Base-by-base conservation (phyloP, 2,113 vertebrate genomes). In the Neodontobutis hainanensis region DNA sequence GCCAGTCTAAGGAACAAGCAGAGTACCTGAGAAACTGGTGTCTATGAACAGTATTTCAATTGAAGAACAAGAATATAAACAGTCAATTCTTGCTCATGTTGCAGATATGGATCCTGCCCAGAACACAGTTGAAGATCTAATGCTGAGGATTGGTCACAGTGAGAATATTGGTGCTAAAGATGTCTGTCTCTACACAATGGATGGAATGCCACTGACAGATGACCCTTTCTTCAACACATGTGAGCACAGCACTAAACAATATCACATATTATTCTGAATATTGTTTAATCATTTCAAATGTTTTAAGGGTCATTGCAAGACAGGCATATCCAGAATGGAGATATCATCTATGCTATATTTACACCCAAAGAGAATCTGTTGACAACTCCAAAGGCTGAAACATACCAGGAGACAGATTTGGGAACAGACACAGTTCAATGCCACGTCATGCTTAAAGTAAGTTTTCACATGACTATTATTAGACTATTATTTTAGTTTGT, bases 211-310 rank as follows among this genome's bases (percentile, higher is more conserved):
- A 2, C 11, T 89, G 38, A 80, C 78, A 2, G 85, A 86, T 4
- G 87, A 86, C 34, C 87, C 87, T 15, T 89, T 83, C 65, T 86
- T 87, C 57, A 87, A 87, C 66, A 85, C 84, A 61, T 89, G 87
- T 89, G 12, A 85, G 87, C 1, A 61, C 35, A 42, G 38, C 19
- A 27, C 38, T 40, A 40, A 40, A 40, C 19, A 27, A 27, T n/a
- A n/a, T n/a, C 19, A 27, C 1, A 27, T 27, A 43, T 43, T 43
- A 43, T 43, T 43, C 42, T 43, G 42, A 27, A 63, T 14, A 9
- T 63, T n/a, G 1, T 43, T 34, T 4, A 32, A 32, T 56, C n/a
- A 11, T 69, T 32, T 1, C 11, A 27, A 27, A 5, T n/a, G n/a
- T 7, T 16, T 16, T n/a, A 44, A 87, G 85, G 87, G 85, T 81